Evolutionary conservation across 2,113 vertebrate genomes (phyloP).

Genomic region (Heterotilapia buettikoferi): DNA sequence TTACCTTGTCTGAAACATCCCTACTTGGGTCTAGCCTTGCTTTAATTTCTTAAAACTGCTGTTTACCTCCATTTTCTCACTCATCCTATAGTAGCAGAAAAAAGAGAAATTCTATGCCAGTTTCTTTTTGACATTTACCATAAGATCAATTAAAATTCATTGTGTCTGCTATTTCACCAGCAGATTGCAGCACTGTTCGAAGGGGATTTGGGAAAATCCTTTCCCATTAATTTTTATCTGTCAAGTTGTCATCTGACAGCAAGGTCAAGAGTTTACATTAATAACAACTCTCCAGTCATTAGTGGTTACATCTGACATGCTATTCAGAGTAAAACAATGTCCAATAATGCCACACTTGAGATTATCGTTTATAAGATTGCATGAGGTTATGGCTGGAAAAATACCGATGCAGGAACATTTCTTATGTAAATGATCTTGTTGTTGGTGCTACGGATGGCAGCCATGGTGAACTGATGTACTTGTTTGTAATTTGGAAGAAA

Average conservation of each 20-base stretch:
- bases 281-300: not conserved
- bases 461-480: conserved; percentile 52
- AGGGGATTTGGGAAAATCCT: not conserved
- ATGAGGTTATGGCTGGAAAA: not conserved
- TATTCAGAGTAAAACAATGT: not conserved
- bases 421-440: conserved; percentile 30
- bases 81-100: not conserved
- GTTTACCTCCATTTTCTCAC: not conserved
- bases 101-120: not conserved
- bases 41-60: not conserved
- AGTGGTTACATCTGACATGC: not conserved
- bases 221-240: not conserved
- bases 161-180: not conserved
- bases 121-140: not conserved
- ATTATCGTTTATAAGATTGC: not conserved
- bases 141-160: not conserved
- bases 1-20: not conserved
- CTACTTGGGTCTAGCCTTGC: not conserved
- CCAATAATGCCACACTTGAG: not conserved
- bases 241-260: not conserved
- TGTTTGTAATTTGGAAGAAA: conserved; percentile 37
- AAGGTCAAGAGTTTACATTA: not conserved
- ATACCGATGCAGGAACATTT: not conserved
- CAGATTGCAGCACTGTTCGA: not conserved
- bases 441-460: conserved; percentile 21